Conservation (phyloP, 1,140 invertebrate species). For the Zaprionus davidi region DNA sequence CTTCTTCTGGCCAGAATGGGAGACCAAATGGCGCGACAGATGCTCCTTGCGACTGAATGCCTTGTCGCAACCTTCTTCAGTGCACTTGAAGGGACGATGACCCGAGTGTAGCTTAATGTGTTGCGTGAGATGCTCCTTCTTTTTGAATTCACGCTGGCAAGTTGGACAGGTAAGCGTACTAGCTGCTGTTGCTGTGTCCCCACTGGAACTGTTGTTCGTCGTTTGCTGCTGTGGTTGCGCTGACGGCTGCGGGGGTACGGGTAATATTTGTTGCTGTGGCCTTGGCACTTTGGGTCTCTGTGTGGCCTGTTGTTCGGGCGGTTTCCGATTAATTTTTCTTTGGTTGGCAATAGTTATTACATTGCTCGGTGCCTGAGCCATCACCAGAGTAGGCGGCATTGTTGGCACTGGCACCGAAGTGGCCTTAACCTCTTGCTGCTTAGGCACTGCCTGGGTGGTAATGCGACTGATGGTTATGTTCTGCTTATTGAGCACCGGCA, state of each 20-base stretch:
- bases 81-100: constrained; percentile 87
- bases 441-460: constrained; percentile 33
- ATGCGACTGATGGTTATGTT: constrained; percentile 79
- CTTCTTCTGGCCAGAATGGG: constrained; percentile 90
- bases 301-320: constrained; percentile 17
- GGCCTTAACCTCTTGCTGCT: constrained; percentile 40
- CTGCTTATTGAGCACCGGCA: constrained; percentile 73
- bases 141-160: constrained; percentile 90
- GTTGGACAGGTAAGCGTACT: constrained; percentile 74
- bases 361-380: constrained; percentile 11
- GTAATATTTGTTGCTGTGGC: constrained; percentile 43
- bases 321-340: constrained; percentile 34
- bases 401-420: constrained; percentile 6
- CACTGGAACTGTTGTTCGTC: background rate
- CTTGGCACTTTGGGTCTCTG: constrained; percentile 23
- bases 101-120: constrained; percentile 91
- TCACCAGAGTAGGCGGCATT: constrained; percentile 19
- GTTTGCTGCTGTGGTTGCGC: constrained; percentile 23
- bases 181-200: constrained; percentile 24
- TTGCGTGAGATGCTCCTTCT: constrained; percentile 89
- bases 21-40: constrained; percentile 89
- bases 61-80: constrained; percentile 87
- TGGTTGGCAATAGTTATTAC: constrained; percentile 25
- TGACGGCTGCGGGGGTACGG: constrained; percentile 24
- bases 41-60: constrained; percentile 90